Conservation (phyloP, 2,888 invertebrate species). For the Parnassius orleans region DNA sequence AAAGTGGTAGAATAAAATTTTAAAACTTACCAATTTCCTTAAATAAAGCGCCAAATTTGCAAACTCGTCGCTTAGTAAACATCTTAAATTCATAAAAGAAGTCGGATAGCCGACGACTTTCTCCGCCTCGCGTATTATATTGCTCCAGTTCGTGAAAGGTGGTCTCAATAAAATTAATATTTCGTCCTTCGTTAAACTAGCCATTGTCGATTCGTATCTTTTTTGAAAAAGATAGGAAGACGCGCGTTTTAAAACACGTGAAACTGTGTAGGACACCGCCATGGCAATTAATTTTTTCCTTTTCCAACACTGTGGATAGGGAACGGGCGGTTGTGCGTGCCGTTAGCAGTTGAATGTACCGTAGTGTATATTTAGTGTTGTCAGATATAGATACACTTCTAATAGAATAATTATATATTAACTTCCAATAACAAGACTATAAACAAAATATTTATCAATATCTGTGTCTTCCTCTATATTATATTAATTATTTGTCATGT, state of each 20-base stretch:
- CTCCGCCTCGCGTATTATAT: conserved; percentile 72
- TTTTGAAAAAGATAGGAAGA: conserved; percentile 66
- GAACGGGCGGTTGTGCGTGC: conserved; percentile 27
- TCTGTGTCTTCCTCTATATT: too few species aligned
- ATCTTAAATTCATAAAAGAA: conserved; percentile 81
- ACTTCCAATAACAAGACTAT: too few species aligned
- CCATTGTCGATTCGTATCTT: conserved; percentile 69
- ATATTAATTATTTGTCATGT: too few species aligned
- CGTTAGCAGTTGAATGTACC: conserved; percentile 25
- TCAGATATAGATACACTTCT: conserved; percentile 6
- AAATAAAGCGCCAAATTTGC: conserved; percentile 79
- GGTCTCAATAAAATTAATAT: conserved; percentile 66
- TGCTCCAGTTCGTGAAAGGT: conserved; percentile 74
- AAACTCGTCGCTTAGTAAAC: conserved; percentile 82
- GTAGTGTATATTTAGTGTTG: conserved; percentile 19
- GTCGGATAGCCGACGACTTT: conserved; percentile 81
- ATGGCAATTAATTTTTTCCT: conserved; percentile 41
- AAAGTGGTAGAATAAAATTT: neutral
- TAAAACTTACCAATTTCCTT: conserved; percentile 70
- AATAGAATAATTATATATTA: too few species aligned
- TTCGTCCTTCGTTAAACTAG: conserved; percentile 72
- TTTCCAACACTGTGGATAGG: conserved; percentile 25
- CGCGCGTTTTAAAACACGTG: conserved; percentile 62
- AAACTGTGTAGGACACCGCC: conserved; percentile 59
- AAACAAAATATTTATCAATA: too few species aligned